phyloP scores from a whole-genome alignment of 2,888 invertebrate genomes.

The Tenthredo livida region DNA sequence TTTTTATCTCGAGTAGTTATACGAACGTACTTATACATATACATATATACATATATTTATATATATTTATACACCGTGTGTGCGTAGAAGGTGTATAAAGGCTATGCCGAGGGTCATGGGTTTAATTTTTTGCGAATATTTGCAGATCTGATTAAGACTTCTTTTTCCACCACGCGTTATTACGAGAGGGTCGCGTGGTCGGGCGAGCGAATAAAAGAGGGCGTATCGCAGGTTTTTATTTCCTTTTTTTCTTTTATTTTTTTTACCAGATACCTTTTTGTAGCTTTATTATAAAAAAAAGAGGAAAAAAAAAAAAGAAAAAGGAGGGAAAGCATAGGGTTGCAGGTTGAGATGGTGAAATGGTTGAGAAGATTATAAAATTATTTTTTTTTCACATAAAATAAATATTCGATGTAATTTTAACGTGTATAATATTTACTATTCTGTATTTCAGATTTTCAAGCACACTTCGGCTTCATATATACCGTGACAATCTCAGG shows the following conservation, averaged over 20 bases:
- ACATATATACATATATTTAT: not conserved
- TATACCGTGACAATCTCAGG: too few species aligned
- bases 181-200: constrained; percentile 27
- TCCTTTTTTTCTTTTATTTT: not conserved
- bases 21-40: not conserved
- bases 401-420: not conserved
- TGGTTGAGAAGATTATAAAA: not conserved
- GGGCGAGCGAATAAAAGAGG: constrained; percentile 19
- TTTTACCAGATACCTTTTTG: not conserved
- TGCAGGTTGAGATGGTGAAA: not conserved
- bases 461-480: too few species aligned
- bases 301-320: not conserved
- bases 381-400: not conserved
- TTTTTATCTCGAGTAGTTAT: not conserved
- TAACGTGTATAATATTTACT: too few species aligned
- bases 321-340: not conserved
- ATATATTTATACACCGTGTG: not conserved
- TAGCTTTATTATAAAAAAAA: not conserved
- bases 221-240: not conserved
- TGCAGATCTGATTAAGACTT: constrained; percentile 40
- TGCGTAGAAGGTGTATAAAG: not conserved
- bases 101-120: constrained; percentile 11
- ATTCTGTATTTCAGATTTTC: not conserved
- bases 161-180: constrained; percentile 32
- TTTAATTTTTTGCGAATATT: constrained; percentile 45